These are phyloP conservation scores for Ophion obscuratus DNA, from an alignment of 2,888 invertebrate species.

Conservation along the genomic window DNA sequence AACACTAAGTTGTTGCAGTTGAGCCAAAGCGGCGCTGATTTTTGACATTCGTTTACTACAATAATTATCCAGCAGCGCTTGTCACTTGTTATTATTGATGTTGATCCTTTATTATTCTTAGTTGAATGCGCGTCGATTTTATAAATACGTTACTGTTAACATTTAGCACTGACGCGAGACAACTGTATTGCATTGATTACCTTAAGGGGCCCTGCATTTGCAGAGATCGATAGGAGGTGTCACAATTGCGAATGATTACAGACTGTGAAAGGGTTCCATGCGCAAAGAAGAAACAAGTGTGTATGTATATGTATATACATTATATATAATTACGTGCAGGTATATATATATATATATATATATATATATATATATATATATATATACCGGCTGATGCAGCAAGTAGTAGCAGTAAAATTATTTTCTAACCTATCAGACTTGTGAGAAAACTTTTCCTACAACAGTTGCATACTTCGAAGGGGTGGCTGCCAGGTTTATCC, in stretches of 20 bases:
- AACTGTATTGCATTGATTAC: neutral
- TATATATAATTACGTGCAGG: slow-evolving; percentile 57
- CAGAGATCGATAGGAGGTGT: neutral
- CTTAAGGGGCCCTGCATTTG: neutral
- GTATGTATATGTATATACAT: slow-evolving; percentile 59
- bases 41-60: neutral
- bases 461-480: no score
- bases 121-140: neutral
- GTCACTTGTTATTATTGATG: neutral
- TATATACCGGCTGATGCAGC: no score
- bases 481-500: no score
- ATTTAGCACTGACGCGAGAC: neutral
- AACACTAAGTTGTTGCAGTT: neutral
- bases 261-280: slow-evolving; percentile 20
- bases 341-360: slow-evolving; percentile 55
- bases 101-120: neutral
- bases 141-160: neutral
- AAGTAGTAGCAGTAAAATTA: no score
- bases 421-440: no score
- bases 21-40: neutral
- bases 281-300: slow-evolving; percentile 55
- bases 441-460: no score
- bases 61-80: neutral
- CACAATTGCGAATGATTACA: slow-evolving; percentile 13
- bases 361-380: no score